Evolutionary conservation across 2,113 vertebrate genomes (phyloP).

Genomic region (Neodon shergylaensis): DNA sequence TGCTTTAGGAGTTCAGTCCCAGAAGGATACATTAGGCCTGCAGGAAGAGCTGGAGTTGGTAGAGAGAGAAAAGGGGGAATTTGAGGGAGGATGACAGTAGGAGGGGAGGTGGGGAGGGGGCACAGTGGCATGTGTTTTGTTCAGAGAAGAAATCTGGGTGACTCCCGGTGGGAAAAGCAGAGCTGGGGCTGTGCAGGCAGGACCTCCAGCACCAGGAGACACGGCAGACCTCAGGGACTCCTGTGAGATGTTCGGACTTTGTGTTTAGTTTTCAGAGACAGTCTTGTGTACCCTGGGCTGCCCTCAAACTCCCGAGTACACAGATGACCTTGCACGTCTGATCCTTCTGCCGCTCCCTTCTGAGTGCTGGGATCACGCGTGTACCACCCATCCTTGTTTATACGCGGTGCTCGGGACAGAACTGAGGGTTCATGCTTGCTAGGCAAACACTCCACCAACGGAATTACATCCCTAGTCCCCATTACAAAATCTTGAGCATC

Average conservation of each 20-base stretch:
- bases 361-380: background rate
- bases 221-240: background rate
- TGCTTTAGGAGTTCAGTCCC: background rate
- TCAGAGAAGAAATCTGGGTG: rapidly evolving
- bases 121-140: background rate
- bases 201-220: background rate
- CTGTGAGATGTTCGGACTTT: background rate
- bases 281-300: background rate
- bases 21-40: background rate
- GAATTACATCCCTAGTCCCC: background rate
- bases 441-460: background rate
- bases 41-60: background rate
- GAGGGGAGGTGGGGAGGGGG: background rate
- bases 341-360: background rate
- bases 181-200: rapidly evolving
- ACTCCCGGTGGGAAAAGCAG: background rate
- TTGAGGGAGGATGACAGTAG: background rate
- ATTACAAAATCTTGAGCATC: background rate
- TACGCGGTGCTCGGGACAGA: background rate
- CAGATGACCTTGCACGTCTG: background rate
- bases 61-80: background rate
- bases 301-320: background rate
- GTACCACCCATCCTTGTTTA: background rate
- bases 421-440: background rate
- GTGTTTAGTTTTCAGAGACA: background rate